Base-by-base conservation (phyloP, 2,113 vertebrate genomes). In the Tetrao urogallus region DNA sequence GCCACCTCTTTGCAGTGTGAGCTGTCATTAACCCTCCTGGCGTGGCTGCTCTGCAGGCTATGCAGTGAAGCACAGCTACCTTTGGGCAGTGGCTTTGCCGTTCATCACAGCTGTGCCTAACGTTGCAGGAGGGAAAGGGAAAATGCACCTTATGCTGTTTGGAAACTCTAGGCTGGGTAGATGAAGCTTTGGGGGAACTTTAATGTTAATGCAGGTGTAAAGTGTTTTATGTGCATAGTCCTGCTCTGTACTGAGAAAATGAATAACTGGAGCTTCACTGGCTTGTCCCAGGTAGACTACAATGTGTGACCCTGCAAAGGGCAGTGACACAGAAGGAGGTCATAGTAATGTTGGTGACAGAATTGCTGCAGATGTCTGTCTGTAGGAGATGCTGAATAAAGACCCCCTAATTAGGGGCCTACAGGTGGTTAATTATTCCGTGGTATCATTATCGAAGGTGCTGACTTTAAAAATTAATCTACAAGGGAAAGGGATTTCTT, bases 21-120 rank as follows among this genome's bases (percentile, higher is more conserved):
- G 74, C 86, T 92, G 56, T 95, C 57, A 6, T 86, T 84, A 96
- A 86, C 91, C 76, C 77, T 95, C 15, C 17, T 67, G 75, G 77
- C 47, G 32, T 13, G 87, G 61, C 78, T 61, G 45, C n/a, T 92
- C 72, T 89, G 58, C 6, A 67, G 74, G 74, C 87, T 92, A 34
- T 40, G 38, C 32, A 25, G 65, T 7, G 72, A 50, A n/a, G 50
- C 16, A 6, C 5, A 3, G 76, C 88, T 71, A 25, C 61, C 72
- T 48, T 50, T 86, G 73, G 57, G 63, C 77, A 90, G 73, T 58
- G 15, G n/a, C 60, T 78, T 28, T 3, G 43, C 81, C 34, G 56
- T 20, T 74, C 40, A 8, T 52, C 50, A 1, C 2, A 38, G 52
- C 45, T 64, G 67, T 66, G 54, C 57, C 67, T 1, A 0, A 38